A percentile compares a stretch with the other conserved stretches of the same genome.
Conservation (phyloP, 2,797 vertebrate species). For the Coendou prehensilis region DNA sequence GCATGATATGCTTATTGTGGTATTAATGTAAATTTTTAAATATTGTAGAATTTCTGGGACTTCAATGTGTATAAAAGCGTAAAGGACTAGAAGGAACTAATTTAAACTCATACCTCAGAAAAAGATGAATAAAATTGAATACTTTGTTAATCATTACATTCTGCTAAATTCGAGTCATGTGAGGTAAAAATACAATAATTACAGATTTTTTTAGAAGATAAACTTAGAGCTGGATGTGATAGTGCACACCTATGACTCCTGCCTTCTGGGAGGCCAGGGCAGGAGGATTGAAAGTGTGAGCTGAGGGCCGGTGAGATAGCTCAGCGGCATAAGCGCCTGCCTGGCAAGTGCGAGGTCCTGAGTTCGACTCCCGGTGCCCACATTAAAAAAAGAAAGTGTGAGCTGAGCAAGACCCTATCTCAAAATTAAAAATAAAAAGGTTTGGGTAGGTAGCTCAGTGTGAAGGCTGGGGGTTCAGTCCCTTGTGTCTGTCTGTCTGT, state of each 20-base stretch:
- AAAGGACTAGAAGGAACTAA: background rate
- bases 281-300: background rate
- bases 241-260: background rate
- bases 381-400: too few species aligned
- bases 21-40: conserved; percentile 22
- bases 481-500: background rate
- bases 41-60: conserved; percentile 1
- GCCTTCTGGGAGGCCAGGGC: background rate
- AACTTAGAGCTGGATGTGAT: background rate
- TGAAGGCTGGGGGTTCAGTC: background rate
- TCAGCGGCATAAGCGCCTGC: too few species aligned
- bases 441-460: background rate
- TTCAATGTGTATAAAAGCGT: background rate
- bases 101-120: background rate
- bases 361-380: too few species aligned
- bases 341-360: too few species aligned
- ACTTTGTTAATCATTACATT: conserved; percentile 33
- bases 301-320: too few species aligned
- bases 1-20: background rate
- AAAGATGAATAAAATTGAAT: background rate
- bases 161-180: background rate
- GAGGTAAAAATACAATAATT: background rate
- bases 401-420: background rate
- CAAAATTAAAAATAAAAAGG: background rate
- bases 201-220: background rate